Base-by-base conservation (phyloP, 2,888 invertebrate species). In the Ochropleura leucogaster region DNA sequence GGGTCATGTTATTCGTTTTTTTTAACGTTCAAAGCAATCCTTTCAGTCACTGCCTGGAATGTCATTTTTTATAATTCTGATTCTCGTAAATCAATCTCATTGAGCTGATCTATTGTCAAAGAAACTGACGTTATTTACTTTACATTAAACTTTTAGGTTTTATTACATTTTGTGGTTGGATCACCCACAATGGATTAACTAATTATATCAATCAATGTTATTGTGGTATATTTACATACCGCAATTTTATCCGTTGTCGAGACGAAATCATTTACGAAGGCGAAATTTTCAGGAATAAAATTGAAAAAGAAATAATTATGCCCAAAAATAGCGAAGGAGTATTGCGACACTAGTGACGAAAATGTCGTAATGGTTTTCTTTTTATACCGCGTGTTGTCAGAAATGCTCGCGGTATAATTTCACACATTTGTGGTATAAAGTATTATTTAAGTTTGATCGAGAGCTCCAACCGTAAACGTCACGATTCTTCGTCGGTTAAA, bases 201-300 rank as follows among this genome's bases (percentile, higher is more conserved):
- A 47, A 63, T 71, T 14, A 42, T 18, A 55, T 62, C 30, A 60
- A 59, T 49, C 16, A 44, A 40, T 53, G 40, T 53, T 46, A 72
- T 18, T 57, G 12, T 46, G 30, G 30, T 40, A 68, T 20, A 40
- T 44, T 40, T 67, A 0, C 20, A 40, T 12, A 40, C 8, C 2
- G 12, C 20, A 47, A 49, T 6, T 8, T 18, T n/a, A 40, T 20
- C 10, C 4, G 9, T 20, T 7, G n/a, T 16, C 0, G n/a, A 16
- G 12, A 30, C 12, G 46, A n/a, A 57, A 16, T 59, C 8, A 62
- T 62, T n/a, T 3, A 20, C 7, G 12, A 30, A 57, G 14, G 68
- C 16, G 51, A 60, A 51, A 46, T 69, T 40, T 8, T 53, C 40
- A 46, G 4, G 16, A 16, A 44, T n/a, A n/a, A n/a, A 30, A 18